These are phyloP conservation scores for Hydropotes inermis DNA, from an alignment of 2,113 vertebrate species.

Conservation along the genomic window DNA sequence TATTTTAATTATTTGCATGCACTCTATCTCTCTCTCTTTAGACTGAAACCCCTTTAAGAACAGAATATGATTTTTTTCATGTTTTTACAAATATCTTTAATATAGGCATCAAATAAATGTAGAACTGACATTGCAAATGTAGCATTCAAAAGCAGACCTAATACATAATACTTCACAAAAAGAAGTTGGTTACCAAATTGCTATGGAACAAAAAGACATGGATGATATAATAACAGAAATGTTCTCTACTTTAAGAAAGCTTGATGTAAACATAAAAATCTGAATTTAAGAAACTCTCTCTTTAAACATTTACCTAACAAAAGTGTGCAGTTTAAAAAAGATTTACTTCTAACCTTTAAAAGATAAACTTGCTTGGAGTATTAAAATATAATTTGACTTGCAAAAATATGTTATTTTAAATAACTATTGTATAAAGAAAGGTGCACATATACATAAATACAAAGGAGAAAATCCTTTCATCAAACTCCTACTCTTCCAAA, in stretches of 20 bases:
- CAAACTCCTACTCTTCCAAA: constrained; percentile 47
- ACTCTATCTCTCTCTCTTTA: not conserved
- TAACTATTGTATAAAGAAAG: constrained; percentile 31
- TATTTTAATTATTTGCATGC: not conserved
- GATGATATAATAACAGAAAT: constrained; percentile 3
- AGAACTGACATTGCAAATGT: constrained; percentile 5
- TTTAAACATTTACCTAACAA: constrained; percentile 22
- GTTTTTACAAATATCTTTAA: constrained; percentile 38
- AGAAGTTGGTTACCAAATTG: not conserved
- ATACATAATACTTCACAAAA: constrained; percentile 28
- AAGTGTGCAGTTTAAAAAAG: constrained; percentile 39
- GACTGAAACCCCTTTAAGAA: not conserved
- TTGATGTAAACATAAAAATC: constrained; percentile 38
- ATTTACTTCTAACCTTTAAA: not conserved
- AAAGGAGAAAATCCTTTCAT: constrained; percentile 43
- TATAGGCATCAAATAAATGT: constrained; percentile 11
- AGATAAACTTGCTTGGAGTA: not conserved
- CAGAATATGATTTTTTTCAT: constrained; percentile 20
- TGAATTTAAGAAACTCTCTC: not conserved
- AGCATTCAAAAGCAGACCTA: constrained; percentile 33
- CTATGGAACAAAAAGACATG: not conserved
- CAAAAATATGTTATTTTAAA: constrained; percentile 46
- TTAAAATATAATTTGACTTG: constrained; percentile 45
- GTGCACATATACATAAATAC: constrained; percentile 29
- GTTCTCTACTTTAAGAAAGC: not conserved